Base-by-base conservation (phyloP, 37 sponge, comb jelly and placozoan species). In the Spongia lamella region DNA sequence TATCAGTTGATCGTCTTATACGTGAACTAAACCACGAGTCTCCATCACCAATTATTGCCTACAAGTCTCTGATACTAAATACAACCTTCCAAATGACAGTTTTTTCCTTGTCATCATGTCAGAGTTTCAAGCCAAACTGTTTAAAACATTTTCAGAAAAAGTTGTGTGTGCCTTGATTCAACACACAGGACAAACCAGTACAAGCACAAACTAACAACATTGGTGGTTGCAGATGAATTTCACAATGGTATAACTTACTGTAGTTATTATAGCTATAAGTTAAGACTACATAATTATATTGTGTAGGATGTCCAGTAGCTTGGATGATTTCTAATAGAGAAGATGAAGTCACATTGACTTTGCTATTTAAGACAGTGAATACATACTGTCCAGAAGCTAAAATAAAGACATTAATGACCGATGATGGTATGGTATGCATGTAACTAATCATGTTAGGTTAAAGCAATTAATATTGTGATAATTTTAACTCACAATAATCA, bases 101-200 rank as follows among this genome's bases (percentile, higher is more conserved):
- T 69, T 69, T 40, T 29, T 49, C 4, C 51, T 69, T 20, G 70
- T 69, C 26, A 66, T 66, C n/a, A 66, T 66, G 67, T 27, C 67
- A 20, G 29, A 66, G 20, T 66, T 66, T 66, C 67, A 66, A 66
- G 13, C 34, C 35, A 13, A 66, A 11, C 30, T 66, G 67, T 66
- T 66, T 32, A 7, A 25, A 29, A 32, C 30, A 7, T 20, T 37
- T 20, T 37, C 39, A 11, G 13, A 66, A 33, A 20, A 32, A 7
- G 19, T 34, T n/a, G n/a, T 7, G 35, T 25, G 38, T 66, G 67
- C 38, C 11, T 66, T 29, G 67, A 69, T 53, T 60, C 61, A 9
- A 60, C 61, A 27, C 61, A 60, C 61, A 69, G 50, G 53, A 69
- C 66, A 7, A 69, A 69, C 50, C 70, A 51, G 5, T 69, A 69